Percentiles rank a stretch among this genome's conserved stretches.
Conservation (phyloP, 2,888 invertebrate species). For the Cybosia mesomella region DNA sequence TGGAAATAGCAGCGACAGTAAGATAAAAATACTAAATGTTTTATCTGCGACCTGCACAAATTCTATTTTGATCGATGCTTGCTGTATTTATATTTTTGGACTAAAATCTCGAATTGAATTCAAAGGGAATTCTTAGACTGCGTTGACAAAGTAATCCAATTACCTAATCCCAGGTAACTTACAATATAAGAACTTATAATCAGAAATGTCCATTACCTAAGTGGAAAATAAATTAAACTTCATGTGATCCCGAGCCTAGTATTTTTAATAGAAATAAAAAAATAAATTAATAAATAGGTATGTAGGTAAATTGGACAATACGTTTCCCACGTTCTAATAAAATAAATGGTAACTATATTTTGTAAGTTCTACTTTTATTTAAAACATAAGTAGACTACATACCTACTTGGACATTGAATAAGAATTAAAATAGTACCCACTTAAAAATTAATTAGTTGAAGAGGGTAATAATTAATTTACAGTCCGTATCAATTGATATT, state of each 20-base stretch:
- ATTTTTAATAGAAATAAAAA: not conserved
- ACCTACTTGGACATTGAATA: not conserved
- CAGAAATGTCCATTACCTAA: not conserved
- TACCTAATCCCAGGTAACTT: not conserved
- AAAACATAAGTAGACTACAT: too few relatives aligned
- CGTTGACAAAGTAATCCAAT: not conserved
- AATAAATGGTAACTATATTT: too few relatives aligned
- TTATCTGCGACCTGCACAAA: conserved; percentile 29
- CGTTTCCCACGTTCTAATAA: too few relatives aligned
- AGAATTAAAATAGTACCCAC: not conserved
- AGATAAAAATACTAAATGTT: conserved; percentile 40
- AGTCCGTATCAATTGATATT: not conserved
- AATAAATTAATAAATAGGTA: not conserved
- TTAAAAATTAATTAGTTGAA: not conserved
- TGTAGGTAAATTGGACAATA: not conserved
- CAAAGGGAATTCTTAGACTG: not conserved
- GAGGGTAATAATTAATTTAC: not conserved
- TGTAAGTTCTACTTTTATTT: too few relatives aligned
- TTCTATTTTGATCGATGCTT: conserved; percentile 28
- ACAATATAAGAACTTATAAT: not conserved
- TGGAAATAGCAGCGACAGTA: conserved; percentile 52
- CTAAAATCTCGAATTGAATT: conserved; percentile 5
- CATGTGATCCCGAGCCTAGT: not conserved
- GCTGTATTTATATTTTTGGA: conserved; percentile 35
- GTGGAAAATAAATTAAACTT: not conserved